phyloP scores from a whole-genome alignment of 1,140 invertebrate species.

The Zophobas atratus region DNA sequence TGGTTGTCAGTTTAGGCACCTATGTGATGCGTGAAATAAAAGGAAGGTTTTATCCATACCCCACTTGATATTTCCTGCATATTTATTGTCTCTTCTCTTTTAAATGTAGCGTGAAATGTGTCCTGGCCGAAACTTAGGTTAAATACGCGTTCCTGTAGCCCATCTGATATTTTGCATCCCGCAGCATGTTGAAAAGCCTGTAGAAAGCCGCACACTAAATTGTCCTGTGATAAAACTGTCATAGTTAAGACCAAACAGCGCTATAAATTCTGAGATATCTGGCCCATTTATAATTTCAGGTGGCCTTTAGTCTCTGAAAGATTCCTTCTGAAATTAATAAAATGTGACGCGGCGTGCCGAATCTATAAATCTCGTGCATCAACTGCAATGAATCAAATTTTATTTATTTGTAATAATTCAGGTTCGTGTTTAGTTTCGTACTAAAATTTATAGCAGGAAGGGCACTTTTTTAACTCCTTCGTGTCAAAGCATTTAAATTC shows the following conservation, averaged over 20 bases:
- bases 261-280: constrained; percentile 5
- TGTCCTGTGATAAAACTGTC: constrained; percentile 11
- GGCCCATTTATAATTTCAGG: constrained; percentile 1
- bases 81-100: too few species aligned
- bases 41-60: too few species aligned
- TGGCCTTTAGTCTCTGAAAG: background rate
- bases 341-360: background rate
- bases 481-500: constrained; percentile 2
- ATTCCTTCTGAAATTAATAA: constrained; percentile 5
- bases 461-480: constrained; percentile 2
- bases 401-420: background rate
- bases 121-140: too few species aligned
- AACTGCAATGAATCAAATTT: background rate
- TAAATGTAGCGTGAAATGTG: too few species aligned
- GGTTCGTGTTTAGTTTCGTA: background rate
- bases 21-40: too few species aligned
- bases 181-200: background rate
- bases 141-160: too few species aligned
- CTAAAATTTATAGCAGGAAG: background rate
- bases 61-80: too few species aligned
- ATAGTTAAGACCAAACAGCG: constrained; percentile 11
- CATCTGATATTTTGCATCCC: background rate
- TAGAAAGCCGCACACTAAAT: background rate
- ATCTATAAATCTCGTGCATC: background rate
- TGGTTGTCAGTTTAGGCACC: too few species aligned